phyloP scores from a whole-genome alignment of 2,113 vertebrate genomes.

The Mustelus asterias region DNA sequence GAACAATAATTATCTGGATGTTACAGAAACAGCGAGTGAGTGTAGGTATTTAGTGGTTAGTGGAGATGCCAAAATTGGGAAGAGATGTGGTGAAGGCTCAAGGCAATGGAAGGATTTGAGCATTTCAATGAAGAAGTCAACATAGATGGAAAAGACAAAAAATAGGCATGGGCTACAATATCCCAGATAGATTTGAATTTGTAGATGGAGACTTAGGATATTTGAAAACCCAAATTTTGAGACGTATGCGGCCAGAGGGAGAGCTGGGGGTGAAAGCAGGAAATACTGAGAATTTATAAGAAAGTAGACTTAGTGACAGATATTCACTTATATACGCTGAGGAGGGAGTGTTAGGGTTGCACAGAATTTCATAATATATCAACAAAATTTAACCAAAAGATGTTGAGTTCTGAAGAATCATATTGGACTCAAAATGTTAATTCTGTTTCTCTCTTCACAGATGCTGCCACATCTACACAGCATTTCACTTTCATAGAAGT shows the following conservation, averaged over 20 bases:
- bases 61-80: neutral
- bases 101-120: neutral
- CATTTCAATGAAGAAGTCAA: neutral
- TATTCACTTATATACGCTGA: neutral
- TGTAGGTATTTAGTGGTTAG: neutral
- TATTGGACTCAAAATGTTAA: too few relatives aligned
- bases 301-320: neutral
- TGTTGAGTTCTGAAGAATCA: too few relatives aligned
- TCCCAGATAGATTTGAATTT: neutral
- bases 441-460: too few relatives aligned
- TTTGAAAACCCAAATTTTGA: neutral
- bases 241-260: neutral
- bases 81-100: neutral
- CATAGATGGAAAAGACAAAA: neutral
- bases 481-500: too few relatives aligned
- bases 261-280: neutral
- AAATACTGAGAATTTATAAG: neutral
- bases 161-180: neutral
- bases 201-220: neutral
- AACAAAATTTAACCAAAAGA: too few relatives aligned
- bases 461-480: too few relatives aligned
- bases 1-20: neutral
- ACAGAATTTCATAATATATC: too few relatives aligned
- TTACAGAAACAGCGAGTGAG: neutral
- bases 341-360: too few relatives aligned